These are phyloP conservation scores for Hesperia comma DNA, from an alignment of 2,888 invertebrate species.

Conservation along the genomic window DNA sequence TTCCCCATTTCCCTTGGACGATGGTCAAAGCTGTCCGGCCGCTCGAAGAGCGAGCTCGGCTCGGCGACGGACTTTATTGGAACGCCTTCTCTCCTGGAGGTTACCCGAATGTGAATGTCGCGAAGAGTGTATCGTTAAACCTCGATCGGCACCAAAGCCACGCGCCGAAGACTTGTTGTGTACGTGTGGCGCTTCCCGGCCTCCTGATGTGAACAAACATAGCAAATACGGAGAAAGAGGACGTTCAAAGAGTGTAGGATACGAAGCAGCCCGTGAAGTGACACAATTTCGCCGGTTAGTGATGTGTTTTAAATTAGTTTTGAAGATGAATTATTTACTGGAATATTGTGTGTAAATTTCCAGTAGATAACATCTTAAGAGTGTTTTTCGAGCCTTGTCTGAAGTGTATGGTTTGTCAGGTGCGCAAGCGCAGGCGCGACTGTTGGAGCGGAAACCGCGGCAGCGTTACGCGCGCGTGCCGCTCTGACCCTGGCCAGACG, in stretches of 20 bases:
- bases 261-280: constrained; percentile 77
- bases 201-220: constrained; percentile 55
- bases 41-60: constrained; percentile 58
- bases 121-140: constrained; percentile 57
- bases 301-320: constrained; percentile 39
- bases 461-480: constrained; percentile 84
- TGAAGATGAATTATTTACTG: constrained; percentile 17
- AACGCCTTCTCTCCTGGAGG: constrained; percentile 74
- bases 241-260: constrained; percentile 81
- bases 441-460: constrained; percentile 74
- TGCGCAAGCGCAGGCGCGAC: constrained; percentile 81
- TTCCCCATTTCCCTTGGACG: constrained; percentile 66
- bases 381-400: constrained; percentile 34
- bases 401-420: constrained; percentile 64
- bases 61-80: constrained; percentile 68
- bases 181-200: constrained; percentile 68
- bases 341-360: background rate
- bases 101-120: constrained; percentile 71
- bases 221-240: constrained; percentile 70
- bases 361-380: constrained; percentile 22
- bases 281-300: constrained; percentile 81
- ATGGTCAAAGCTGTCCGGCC: constrained; percentile 57
- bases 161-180: constrained; percentile 68
- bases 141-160: constrained; percentile 52
- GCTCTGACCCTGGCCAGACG: constrained; percentile 87